Conservation (phyloP, 1,140 invertebrate species). For the Papilio polyxenes region DNA sequence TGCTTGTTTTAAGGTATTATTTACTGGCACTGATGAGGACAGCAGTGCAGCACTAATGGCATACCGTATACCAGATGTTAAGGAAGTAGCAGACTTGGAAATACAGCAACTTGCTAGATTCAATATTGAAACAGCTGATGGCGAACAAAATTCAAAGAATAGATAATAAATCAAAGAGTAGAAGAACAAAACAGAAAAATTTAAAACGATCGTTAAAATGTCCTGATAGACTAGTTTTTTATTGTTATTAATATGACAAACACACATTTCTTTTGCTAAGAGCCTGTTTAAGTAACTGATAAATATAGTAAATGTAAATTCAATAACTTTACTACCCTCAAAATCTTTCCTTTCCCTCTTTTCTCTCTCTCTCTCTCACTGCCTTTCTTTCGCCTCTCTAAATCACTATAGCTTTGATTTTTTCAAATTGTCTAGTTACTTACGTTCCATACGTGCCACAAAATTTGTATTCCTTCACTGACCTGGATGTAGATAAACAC, state of each 20-base stretch:
- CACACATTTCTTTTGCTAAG: no score
- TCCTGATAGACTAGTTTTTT: no score
- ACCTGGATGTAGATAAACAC: neutral
- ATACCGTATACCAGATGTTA: slow-evolving; percentile 61
- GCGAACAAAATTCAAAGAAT: slow-evolving; percentile 40
- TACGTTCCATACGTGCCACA: neutral
- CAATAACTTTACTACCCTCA: no score
- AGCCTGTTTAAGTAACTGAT: no score
- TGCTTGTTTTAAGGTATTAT: slow-evolving; percentile 70
- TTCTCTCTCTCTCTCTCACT: neutral
- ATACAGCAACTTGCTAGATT: slow-evolving; percentile 61
- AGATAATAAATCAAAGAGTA: neutral
- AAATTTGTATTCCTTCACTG: slow-evolving; percentile 3
- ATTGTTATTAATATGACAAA: no score
- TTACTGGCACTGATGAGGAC: slow-evolving; percentile 82
- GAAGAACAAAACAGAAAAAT: no score
- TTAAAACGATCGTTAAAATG: no score
- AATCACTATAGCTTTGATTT: neutral
- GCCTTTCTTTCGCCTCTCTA: neutral
- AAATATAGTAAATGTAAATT: no score
- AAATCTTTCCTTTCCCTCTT: no score
- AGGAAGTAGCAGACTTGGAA: slow-evolving; percentile 57
- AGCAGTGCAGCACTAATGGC: slow-evolving; percentile 83
- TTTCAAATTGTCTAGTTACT: neutral
- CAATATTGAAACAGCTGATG: slow-evolving; percentile 50